Conservation (phyloP, 37 sponge, comb jelly and placozoan genomes). For the Halisarca cf. caerulea region DNA sequence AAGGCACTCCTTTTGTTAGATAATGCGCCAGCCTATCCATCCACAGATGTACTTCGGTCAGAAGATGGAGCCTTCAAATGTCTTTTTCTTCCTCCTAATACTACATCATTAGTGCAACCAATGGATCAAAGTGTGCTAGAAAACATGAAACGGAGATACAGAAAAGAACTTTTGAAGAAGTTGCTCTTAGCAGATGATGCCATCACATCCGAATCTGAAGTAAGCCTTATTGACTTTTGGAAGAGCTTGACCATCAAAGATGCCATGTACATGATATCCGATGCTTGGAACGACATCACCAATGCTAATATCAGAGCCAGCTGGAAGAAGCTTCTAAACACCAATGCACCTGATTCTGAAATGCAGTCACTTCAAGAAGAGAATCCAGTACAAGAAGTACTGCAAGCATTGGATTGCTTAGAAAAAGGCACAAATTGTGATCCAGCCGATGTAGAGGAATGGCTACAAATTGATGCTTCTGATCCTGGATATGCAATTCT, state of each 20-base stretch:
- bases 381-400: constrained; percentile 18
- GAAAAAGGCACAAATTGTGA: constrained; percentile 17
- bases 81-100: constrained; percentile 74
- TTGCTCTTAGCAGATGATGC: constrained; percentile 64
- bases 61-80: constrained; percentile 47
- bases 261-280: constrained; percentile 32
- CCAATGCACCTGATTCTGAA: not conserved
- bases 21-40: constrained; percentile 72
- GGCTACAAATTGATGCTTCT: constrained; percentile 31
- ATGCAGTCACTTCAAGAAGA: not conserved
- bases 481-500: constrained; percentile 33
- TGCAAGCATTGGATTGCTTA: constrained; percentile 30
- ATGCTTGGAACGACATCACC: constrained; percentile 46
- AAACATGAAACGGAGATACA: constrained; percentile 54
- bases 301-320: constrained; percentile 27
- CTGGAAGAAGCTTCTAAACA: constrained; percentile 27
- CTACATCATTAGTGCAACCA: constrained; percentile 75
- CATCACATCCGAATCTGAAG: constrained; percentile 27
- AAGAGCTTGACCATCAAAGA: constrained; percentile 50
- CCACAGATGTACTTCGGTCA: constrained; percentile 38
- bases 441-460: constrained; percentile 25
- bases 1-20: constrained; percentile 59
- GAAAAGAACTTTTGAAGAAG: constrained; percentile 46
- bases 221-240: constrained; percentile 41
- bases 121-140: constrained; percentile 79